phyloP scores from a whole-genome alignment of 2,888 invertebrate species.

The Cepaea hortensis region DNA sequence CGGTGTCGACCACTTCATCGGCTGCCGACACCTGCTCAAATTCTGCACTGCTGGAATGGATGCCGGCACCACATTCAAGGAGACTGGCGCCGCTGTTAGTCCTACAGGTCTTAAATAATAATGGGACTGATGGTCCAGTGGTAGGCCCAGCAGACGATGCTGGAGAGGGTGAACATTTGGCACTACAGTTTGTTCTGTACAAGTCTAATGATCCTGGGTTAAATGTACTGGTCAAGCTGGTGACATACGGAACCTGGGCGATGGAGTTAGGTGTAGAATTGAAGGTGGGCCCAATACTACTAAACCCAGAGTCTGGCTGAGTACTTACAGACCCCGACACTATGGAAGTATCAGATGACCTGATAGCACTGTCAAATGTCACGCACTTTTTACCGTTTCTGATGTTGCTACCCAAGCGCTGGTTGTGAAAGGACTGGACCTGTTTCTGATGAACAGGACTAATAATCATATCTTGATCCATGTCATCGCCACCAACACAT shows the following conservation, averaged over 20 bases:
- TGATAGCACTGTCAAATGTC: constrained; percentile 50
- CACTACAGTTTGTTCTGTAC: not conserved
- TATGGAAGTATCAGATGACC: constrained; percentile 30
- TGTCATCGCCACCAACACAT: constrained; percentile 8
- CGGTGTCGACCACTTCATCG: constrained; percentile 40
- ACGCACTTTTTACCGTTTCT: constrained; percentile 47
- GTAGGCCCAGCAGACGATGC: not conserved
- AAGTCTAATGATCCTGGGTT: constrained; percentile 14
- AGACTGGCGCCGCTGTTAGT: constrained; percentile 4
- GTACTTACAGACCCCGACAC: not conserved
- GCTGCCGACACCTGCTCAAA: not conserved
- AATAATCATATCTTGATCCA: not conserved
- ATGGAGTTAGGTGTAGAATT: not conserved
- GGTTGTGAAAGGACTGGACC: not conserved
- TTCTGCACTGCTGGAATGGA: not conserved
- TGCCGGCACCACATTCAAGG: not conserved
- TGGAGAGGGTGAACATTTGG: not conserved
- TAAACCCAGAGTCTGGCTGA: constrained; percentile 21
- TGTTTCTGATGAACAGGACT: constrained; percentile 28
- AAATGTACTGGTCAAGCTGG: not conserved
- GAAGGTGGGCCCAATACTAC: not conserved
- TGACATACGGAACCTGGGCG: not conserved
- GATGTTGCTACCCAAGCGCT: not conserved
- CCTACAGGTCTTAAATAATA: constrained; percentile 17
- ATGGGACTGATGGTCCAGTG: not conserved